Base-by-base conservation (phyloP, 2,797 vertebrate genomes). In the Australoheros facetus region DNA sequence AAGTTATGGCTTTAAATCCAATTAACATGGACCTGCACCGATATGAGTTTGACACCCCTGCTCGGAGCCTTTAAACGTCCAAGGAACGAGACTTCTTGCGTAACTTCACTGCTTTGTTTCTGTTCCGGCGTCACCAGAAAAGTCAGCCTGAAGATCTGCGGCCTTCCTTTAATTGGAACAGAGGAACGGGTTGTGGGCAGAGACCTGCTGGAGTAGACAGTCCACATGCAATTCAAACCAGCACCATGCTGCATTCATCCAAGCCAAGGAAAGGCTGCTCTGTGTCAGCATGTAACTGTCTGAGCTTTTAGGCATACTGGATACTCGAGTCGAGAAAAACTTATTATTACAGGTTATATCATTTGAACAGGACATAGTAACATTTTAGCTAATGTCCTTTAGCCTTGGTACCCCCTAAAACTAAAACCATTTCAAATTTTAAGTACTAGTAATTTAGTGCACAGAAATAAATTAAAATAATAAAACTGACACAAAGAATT, bases 131-230 rank as follows among this genome's bases (percentile, higher is more conserved):
- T 73, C 79, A 82, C 1, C 62, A 39, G 48, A 70, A 81, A 79
- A 51, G 71, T 75, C 82, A 64, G 26, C 12, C n/a, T 77, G 70
- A 57, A 76, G 62, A 75, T 75, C 55, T 71, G 56, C n/a, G 62
- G 42, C n/a, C 28, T 26, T 74, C 45, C 42, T 73, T 79, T 73
- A 54, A 51, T 28, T 71, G 51, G 17, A 75, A 16, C 3, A 19
- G 16, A 79, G 56, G 56, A 78, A 3, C 62, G 81, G 34, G 62
- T 45, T 59, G 75, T 59, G 12, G 37, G 39, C 21, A 7, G 21
- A 77, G 57, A 73, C 23, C 66, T 71, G 56, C 16, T 53, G 53
- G 51, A 71, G 37, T 16, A 56, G 17, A 76, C 21, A 23, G 23
- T 77, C 7, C 19, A 53, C 45, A 71, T 69, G 75, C 57, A 71